These are phyloP conservation scores for Penelope pileata DNA, from an alignment of 2,113 vertebrate species.

Conservation along the genomic window DNA sequence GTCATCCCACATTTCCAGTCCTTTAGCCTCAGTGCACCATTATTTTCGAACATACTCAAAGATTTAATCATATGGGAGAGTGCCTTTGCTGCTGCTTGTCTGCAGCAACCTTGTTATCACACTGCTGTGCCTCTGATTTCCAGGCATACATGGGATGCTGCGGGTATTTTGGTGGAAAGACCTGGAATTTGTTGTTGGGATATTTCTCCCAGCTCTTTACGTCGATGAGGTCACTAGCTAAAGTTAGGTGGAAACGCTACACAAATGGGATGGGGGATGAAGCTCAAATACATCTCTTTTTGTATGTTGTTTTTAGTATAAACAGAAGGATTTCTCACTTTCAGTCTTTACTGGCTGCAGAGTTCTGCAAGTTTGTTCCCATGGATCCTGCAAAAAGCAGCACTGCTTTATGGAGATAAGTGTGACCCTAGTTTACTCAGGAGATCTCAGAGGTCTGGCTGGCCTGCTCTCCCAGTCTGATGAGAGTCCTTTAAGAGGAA, in stretches of 20 bases:
- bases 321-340: not conserved
- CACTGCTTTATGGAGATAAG: not conserved
- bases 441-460: not conserved
- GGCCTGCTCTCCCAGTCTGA: not conserved
- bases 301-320: not conserved
- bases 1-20: constrained; percentile 19
- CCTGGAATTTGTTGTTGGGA: not conserved
- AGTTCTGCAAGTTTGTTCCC: not conserved
- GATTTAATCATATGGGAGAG: constrained; percentile 1
- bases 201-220: not conserved
- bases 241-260: not conserved
- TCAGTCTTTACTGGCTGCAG: not conserved
- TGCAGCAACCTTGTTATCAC: not conserved
- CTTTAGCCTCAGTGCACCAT: not conserved
- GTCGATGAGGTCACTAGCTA: not conserved
- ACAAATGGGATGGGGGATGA: not conserved
- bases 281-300: not conserved
- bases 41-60: not conserved
- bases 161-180: not conserved
- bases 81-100: not conserved
- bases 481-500: not conserved
- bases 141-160: not conserved
- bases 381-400: not conserved
- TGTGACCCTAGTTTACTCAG: not conserved
- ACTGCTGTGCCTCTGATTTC: not conserved